A percentile compares a stretch with the other conserved stretches of the same genome.
Evolutionary conservation across 2,888 invertebrate species (phyloP).

Genomic region (Clitarchus hookeri): DNA sequence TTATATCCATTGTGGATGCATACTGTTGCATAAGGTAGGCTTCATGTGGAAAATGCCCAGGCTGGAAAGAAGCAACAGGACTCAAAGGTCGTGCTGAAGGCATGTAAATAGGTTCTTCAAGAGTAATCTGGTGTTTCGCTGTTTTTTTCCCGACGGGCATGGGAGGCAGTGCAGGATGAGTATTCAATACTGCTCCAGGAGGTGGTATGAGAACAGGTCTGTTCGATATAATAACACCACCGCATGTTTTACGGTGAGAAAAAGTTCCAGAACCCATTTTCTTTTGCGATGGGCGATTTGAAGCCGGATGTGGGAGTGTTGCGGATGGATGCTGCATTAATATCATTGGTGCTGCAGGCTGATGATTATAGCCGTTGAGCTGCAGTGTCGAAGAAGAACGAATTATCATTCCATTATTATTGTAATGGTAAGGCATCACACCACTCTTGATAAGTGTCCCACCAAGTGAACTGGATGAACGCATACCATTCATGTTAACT

Average conservation of each 20-base stretch:
- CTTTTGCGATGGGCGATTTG: slow-evolving; percentile 43
- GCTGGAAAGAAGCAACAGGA: slow-evolving; percentile 65
- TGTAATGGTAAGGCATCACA: slow-evolving; percentile 48
- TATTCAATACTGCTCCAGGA: slow-evolving; percentile 40
- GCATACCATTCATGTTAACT: slow-evolving; percentile 42
- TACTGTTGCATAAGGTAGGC: slow-evolving; percentile 64
- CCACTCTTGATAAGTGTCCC: slow-evolving; percentile 39
- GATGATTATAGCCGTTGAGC: slow-evolving; percentile 33
- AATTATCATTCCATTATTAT: slow-evolving; percentile 49
- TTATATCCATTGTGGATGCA: slow-evolving; percentile 55
- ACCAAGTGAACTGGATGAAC: slow-evolving; percentile 46
- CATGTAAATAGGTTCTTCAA: slow-evolving; percentile 60
- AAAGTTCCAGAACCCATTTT: slow-evolving; percentile 43
- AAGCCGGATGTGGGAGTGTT: slow-evolving; percentile 50
- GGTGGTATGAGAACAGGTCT: slow-evolving; percentile 23
- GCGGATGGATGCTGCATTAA: slow-evolving; percentile 34
- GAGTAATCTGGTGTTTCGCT: slow-evolving; percentile 50
- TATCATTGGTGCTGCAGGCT: slow-evolving; percentile 28
- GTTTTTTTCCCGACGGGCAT: slow-evolving; percentile 43
- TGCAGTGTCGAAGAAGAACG: slow-evolving; percentile 32
- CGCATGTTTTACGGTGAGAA: slow-evolving; percentile 40
- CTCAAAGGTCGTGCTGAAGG: slow-evolving; percentile 61
- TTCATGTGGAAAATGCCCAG: slow-evolving; percentile 63
- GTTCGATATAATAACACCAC: slow-evolving; percentile 39
- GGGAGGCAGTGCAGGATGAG: slow-evolving; percentile 45